Conservation (phyloP, 2,113 vertebrate species). For the Galbula dea region DNA sequence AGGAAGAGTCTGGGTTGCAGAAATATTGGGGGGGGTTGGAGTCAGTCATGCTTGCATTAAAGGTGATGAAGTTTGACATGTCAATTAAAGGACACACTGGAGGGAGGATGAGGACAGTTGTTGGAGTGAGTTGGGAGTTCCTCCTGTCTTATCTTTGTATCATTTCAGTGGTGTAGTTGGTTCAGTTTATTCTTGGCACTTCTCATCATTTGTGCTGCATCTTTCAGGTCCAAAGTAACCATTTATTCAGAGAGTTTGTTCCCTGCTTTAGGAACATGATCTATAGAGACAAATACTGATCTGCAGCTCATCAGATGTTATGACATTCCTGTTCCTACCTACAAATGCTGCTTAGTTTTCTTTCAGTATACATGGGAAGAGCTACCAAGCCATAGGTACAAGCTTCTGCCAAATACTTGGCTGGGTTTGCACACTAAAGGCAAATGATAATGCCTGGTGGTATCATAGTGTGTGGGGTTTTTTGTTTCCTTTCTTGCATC, state of each 20-base stretch:
- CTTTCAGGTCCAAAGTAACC: not conserved
- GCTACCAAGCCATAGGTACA: not conserved
- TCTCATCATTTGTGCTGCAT: not conserved
- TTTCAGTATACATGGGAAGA: not conserved
- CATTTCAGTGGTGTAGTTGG: not conserved
- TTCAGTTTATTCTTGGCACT: not conserved
- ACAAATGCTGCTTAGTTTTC: not conserved
- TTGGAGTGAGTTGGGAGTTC: not conserved
- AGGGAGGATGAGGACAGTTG: not conserved
- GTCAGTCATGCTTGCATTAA: not conserved
- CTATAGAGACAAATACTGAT: not conserved
- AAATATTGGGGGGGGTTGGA: not conserved
- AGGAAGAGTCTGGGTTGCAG: not conserved
- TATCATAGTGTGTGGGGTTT: not conserved
- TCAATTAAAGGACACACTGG: fast-evolving
- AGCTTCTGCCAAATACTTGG: not conserved
- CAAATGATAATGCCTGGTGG: not conserved
- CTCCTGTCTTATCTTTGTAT: not conserved
- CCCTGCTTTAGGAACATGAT: not conserved
- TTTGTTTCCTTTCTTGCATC: not conserved
- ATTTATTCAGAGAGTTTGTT: not conserved
- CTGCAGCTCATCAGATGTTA: not conserved
- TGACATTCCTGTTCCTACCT: not conserved
- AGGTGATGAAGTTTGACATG: not conserved
- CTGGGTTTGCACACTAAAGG: not conserved